These are phyloP conservation scores for Drosophila eohydei DNA, from an alignment of 2,888 invertebrate species.

Conservation along the genomic window DNA sequence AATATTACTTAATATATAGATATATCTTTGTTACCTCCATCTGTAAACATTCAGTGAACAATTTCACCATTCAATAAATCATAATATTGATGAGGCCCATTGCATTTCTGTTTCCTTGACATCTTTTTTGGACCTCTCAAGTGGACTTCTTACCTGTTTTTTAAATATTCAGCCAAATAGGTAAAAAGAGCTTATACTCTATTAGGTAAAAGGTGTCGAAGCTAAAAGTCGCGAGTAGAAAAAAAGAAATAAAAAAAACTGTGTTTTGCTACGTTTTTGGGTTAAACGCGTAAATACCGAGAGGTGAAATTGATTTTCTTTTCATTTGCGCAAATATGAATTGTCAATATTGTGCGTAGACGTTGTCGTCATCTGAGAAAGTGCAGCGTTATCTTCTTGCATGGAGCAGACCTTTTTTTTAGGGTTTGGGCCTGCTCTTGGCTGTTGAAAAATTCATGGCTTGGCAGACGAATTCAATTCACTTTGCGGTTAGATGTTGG, in stretches of 20 bases:
- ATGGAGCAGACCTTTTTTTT: constrained; percentile 31
- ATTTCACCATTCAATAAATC: neutral
- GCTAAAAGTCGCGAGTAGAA: constrained; percentile 36
- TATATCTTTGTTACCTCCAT: neutral
- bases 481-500: constrained; percentile 58
- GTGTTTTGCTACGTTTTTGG: constrained; percentile 63
- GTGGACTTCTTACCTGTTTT: neutral
- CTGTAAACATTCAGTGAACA: neutral
- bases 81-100: neutral
- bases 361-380: constrained; percentile 63
- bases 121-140: neutral
- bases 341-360: constrained; percentile 82
- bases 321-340: constrained; percentile 84
- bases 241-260: constrained; percentile 22
- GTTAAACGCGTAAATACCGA: constrained; percentile 83
- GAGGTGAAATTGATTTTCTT: constrained; percentile 85
- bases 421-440: constrained; percentile 39
- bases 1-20: too few species aligned
- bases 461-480: constrained; percentile 65
- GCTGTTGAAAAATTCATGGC: constrained; percentile 70
- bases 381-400: constrained; percentile 59
- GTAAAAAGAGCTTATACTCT: constrained; percentile 4
- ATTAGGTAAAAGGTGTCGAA: constrained; percentile 6
- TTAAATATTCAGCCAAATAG: neutral
- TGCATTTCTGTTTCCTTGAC: neutral